Evolutionary conservation across 1,140 invertebrate genomes (phyloP), one percentile per base, ranked within the genome.

Genomic region (Bombus waltoni): DNA sequence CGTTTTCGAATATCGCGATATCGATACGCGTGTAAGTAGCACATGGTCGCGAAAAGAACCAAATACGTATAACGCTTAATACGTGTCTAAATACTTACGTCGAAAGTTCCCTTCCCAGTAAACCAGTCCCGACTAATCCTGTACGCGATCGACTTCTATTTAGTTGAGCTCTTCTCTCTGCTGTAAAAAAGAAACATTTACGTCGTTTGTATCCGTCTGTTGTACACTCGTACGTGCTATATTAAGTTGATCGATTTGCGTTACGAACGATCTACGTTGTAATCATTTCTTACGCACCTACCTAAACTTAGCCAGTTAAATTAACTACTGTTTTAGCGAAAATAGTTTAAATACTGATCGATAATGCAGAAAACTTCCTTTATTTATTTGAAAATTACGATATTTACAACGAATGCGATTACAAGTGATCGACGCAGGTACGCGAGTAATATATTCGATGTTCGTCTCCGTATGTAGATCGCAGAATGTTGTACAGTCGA

Each of bases 161-260:
- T 83, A 98, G 94, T 94, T 98, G 98, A 32, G 98, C 98, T 94
- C 98, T 96, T 94, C 98, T 96, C 95, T 98, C 98, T 93, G 98
- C 98, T 98, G 93, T 62, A 95, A 96, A 96, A 93, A 73, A 83
- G 70, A 85, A 77, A 84, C 28, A 73, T 81, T 81, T 74, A 75
- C 71, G 42, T 68, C 18, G 78, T 81, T 74, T 81, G 42, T 40
- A 85, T 73, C 57, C 70, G 9, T 70, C 15, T n/a, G 57, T 57
- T 9, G 28, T 42, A 42, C 38, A 2, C 62, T 18, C 28, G 22
- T 38, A 38, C 47, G 25, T 74, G 44, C 22, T 83, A 53, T 38
- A 42, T 40, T 76, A 35, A 32, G 32, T 18, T 32, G 32, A 22
- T 57, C 13, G 65, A 2, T 32, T 59, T 15, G 32, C 44, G 32